phyloP scores from a whole-genome alignment of 2,888 invertebrate species.

The Amorpha juglandis region DNA sequence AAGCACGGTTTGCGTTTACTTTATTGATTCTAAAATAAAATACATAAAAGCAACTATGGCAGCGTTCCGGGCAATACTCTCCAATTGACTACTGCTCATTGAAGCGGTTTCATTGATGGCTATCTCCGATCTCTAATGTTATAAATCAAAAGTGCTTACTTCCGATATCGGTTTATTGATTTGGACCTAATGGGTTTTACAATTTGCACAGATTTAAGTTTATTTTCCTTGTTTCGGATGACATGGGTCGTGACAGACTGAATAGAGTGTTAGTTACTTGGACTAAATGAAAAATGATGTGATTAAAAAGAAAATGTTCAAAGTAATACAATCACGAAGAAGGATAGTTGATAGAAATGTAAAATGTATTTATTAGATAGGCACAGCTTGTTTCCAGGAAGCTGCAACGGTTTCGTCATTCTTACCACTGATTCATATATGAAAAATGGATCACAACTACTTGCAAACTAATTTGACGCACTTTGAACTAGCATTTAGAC shows the following conservation, averaged over 20 bases:
- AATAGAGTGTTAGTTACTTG: too few species aligned
- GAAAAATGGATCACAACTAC: too few species aligned
- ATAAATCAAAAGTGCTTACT: slow-evolving; percentile 17
- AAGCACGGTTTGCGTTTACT: slow-evolving; percentile 36
- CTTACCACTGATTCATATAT: too few species aligned
- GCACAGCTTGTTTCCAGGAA: too few species aligned
- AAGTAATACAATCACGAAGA: too few species aligned
- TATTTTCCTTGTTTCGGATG: background rate
- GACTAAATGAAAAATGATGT: background rate
- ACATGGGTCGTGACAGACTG: background rate
- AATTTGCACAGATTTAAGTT: background rate
- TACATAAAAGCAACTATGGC: slow-evolving; percentile 12
- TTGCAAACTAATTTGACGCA: too few species aligned
- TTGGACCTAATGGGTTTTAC: background rate
- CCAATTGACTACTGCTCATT: slow-evolving; percentile 13
- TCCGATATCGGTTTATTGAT: slow-evolving; percentile 1
- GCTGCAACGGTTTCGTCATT: too few species aligned
- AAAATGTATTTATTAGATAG: too few species aligned
- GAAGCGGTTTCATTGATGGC: slow-evolving; percentile 18
- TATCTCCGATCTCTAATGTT: slow-evolving; percentile 11
- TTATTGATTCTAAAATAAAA: slow-evolving; percentile 9
- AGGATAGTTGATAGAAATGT: too few species aligned
- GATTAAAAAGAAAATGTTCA: background rate
- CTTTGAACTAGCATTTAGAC: too few species aligned
- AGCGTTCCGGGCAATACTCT: slow-evolving; percentile 6